Evolutionary conservation across 2,888 invertebrate species (phyloP).

Genomic region (Vannuccia rotundouncinata): DNA sequence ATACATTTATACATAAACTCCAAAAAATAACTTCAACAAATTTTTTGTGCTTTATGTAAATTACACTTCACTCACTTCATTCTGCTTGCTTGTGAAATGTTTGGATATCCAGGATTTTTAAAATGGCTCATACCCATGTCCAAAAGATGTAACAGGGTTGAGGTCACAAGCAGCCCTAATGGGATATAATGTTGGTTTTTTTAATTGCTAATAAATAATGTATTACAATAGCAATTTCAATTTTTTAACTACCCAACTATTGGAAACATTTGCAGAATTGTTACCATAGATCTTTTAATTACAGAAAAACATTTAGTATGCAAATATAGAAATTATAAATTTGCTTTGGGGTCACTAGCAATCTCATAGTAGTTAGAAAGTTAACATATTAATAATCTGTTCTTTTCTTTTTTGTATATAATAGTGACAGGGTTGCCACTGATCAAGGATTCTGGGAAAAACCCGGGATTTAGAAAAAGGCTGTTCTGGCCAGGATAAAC

Average conservation of each 20-base stretch:
- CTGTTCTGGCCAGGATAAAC: constrained; percentile 6
- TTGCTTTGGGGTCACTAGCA: background rate
- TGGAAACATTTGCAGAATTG: background rate
- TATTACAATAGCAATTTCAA: background rate
- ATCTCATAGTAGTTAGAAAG: background rate
- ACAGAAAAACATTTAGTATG: background rate
- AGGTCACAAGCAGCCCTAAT: background rate
- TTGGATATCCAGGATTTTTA: no score
- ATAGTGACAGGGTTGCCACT: constrained; percentile 11
- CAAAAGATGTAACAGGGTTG: no score
- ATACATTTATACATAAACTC: no score
- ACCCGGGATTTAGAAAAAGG: constrained; percentile 16
- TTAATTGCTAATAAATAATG: background rate
- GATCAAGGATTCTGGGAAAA: constrained; percentile 9
- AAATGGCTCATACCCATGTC: no score
- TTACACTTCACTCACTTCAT: no score
- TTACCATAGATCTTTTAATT: background rate
- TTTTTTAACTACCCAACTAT: background rate
- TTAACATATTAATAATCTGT: background rate
- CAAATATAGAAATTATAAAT: background rate
- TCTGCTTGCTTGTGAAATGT: no score
- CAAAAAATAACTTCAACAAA: no score
- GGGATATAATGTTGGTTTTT: background rate
- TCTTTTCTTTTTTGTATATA: background rate
- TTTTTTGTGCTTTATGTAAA: no score